Conservation (phyloP, 2,113 vertebrate genomes). For the Phyllostomus discolor region DNA sequence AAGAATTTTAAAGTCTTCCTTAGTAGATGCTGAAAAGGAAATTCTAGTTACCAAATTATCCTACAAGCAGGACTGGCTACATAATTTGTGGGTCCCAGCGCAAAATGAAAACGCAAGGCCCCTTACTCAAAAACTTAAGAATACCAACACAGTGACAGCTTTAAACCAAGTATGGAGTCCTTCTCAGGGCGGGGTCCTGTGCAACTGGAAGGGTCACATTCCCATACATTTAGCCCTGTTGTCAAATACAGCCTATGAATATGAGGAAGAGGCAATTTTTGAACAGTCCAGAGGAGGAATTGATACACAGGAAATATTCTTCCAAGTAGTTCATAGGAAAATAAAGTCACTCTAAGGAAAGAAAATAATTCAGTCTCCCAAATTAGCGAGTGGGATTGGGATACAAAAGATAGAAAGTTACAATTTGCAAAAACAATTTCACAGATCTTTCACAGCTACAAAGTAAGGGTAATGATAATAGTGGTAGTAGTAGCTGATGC, state of each 20-base stretch:
- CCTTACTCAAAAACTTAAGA: constrained; percentile 11
- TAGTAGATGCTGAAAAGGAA: not conserved
- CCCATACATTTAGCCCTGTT: not conserved
- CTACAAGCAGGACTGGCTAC: not conserved
- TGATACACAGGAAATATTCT: not conserved
- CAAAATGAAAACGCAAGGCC: constrained; percentile 14
- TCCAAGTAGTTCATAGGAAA: constrained; percentile 21
- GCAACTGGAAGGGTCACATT: not conserved
- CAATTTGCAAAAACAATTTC: not conserved
- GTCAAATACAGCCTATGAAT: not conserved
- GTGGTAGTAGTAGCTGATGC: not conserved
- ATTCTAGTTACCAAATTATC: constrained; percentile 30
- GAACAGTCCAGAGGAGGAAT: not conserved
- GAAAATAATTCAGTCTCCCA: constrained; percentile 21
- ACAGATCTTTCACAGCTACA: not conserved
- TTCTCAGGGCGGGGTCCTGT: not conserved
- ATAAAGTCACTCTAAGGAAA: constrained; percentile 25
- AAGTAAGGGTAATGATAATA: constrained; percentile 32
- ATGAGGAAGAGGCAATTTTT: not conserved
- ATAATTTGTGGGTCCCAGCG: not conserved
- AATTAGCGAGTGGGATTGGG: not conserved
- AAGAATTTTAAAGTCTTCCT: constrained; percentile 25
- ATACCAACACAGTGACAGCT: not conserved
- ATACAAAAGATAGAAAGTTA: constrained; percentile 3
- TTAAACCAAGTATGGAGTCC: not conserved